These are phyloP conservation scores for Rhyacophila brunnea DNA, from an alignment of 1,140 invertebrate species.

Conservation along the genomic window DNA sequence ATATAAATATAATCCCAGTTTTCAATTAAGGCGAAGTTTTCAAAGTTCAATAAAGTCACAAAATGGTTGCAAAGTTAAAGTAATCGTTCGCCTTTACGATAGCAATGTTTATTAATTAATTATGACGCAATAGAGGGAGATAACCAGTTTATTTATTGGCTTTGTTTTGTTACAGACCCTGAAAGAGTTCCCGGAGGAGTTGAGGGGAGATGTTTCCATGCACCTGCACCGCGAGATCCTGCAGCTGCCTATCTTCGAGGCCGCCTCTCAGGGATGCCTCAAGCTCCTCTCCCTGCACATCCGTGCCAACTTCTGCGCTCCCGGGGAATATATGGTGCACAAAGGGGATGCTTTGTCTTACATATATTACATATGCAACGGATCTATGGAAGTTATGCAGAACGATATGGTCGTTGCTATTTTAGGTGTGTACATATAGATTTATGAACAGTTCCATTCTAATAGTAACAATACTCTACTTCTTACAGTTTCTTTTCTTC, in stretches of 20 bases:
- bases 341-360: slow-evolving; percentile 95
- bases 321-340: slow-evolving; percentile 95
- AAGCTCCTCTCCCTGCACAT: slow-evolving; percentile 90
- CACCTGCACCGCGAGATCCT: slow-evolving; percentile 94
- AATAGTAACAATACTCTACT: no score
- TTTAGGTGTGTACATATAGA: slow-evolving; percentile 85
- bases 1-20: no score
- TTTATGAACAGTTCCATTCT: no score
- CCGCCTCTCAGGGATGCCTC: slow-evolving; percentile 87
- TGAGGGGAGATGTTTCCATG: slow-evolving; percentile 92
- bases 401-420: slow-evolving; percentile 98
- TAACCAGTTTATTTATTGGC: no score
- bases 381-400: slow-evolving; percentile 98
- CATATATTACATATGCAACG: slow-evolving; percentile 95
- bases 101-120: no score
- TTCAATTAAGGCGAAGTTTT: no score
- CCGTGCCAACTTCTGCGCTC: slow-evolving; percentile 90
- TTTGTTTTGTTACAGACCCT: slow-evolving; percentile 66
- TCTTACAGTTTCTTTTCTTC: no score
- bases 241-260: slow-evolving; percentile 90
- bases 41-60: no score
- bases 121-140: no score
- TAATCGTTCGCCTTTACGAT: no score
- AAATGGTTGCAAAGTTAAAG: no score
- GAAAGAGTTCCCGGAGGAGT: slow-evolving; percentile 94